A percentile compares a stretch with the other conserved stretches of the same genome.
phyloP scores from a whole-genome alignment of 2,888 invertebrate genomes.

The Dascillus cervinus region DNA sequence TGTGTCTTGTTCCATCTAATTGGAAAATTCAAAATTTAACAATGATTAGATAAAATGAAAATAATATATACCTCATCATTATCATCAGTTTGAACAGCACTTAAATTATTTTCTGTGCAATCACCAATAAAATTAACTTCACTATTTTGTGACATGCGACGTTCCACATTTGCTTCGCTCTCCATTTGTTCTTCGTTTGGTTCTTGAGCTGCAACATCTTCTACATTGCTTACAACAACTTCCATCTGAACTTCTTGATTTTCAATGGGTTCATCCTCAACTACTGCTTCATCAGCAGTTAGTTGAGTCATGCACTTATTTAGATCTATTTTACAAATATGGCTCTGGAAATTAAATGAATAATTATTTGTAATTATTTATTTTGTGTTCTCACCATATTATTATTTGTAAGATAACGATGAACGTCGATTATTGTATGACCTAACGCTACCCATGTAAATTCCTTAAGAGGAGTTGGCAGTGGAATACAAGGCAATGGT shows the following conservation, averaged over 20 bases:
- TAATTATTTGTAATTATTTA: too few species aligned
- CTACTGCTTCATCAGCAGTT: conserved; percentile 10
- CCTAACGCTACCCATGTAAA: conserved; percentile 62
- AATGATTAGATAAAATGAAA: not conserved
- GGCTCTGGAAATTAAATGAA: conserved; percentile 37
- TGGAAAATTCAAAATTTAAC: conserved; percentile 1
- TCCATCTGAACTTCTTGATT: conserved; percentile 14
- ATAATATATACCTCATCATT: conserved; percentile 38
- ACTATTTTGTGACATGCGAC: conserved; percentile 35
- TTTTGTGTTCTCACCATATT: conserved; percentile 43
- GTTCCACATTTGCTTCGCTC: conserved; percentile 31
- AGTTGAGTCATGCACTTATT: conserved; percentile 37
- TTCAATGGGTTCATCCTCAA: conserved; percentile 16
- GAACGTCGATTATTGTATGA: conserved; percentile 55
- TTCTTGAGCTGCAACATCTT: conserved; percentile 15
- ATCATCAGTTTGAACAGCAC: conserved; percentile 34
- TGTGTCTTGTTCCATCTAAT: conserved; percentile 34
- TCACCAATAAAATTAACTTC: conserved; percentile 30
- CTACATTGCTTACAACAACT: conserved; percentile 13
- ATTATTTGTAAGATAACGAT: conserved; percentile 55
- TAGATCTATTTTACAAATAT: conserved; percentile 38
- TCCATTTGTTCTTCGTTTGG: conserved; percentile 34
- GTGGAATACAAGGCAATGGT: conserved; percentile 47
- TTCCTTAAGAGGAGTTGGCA: conserved; percentile 52
- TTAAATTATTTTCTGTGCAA: conserved; percentile 21